phyloP scores from a whole-genome alignment of 2,888 invertebrate genomes.

The Seira ritae region DNA sequence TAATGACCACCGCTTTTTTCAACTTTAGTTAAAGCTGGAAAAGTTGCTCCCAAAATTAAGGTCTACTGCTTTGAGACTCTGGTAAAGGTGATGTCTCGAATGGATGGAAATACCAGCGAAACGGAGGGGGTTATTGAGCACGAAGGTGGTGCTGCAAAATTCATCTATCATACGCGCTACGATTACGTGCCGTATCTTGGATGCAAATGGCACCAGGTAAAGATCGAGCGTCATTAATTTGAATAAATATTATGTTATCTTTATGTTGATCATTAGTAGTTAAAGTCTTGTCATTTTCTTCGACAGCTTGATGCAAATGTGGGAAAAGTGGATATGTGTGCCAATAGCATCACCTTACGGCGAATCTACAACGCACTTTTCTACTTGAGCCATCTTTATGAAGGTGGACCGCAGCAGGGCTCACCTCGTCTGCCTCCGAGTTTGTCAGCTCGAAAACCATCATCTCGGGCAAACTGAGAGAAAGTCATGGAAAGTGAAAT shows the following conservation, averaged over 20 bases:
- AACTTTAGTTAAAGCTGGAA: no score
- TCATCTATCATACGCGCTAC: neutral
- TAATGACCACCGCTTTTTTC: no score
- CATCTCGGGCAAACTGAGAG: no score
- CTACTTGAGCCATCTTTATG: neutral
- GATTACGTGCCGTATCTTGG: neutral
- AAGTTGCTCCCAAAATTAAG: no score
- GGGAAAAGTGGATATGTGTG: neutral
- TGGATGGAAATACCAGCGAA: neutral
- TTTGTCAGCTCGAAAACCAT: no score
- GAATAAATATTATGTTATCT: neutral
- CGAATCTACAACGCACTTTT: constrained; percentile 14
- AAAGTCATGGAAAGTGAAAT: no score
- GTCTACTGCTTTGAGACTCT: constrained; percentile 6
- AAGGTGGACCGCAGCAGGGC: neutral
- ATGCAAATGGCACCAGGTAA: constrained; percentile 18
- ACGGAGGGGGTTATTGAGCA: neutral
- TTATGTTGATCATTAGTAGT: no score
- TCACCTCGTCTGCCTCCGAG: neutral
- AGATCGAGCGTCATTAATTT: neutral
- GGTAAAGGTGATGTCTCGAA: neutral
- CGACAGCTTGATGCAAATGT: neutral
- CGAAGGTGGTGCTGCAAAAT: constrained; percentile 8
- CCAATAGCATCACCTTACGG: neutral
- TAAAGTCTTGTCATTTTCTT: neutral